phyloP scores from a whole-genome alignment of 1,140 invertebrate species.

The Leguminivora glycinivorella region DNA sequence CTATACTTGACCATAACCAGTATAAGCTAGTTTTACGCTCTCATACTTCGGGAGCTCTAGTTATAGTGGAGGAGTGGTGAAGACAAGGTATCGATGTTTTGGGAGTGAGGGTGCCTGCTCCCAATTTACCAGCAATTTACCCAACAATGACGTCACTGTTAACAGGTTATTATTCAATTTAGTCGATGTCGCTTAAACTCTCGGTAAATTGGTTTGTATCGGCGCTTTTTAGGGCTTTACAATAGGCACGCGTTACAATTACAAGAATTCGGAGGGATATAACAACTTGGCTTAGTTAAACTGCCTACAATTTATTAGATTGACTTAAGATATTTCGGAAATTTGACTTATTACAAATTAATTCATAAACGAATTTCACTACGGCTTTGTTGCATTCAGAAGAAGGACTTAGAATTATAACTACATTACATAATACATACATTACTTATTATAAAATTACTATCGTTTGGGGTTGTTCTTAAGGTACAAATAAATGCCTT shows the following conservation, averaged over 20 bases:
- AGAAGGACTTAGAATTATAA: too few relatives aligned
- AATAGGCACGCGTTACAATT: neutral
- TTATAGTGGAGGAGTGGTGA: neutral
- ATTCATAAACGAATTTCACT: too few relatives aligned
- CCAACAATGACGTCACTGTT: constrained; percentile 12
- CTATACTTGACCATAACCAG: neutral
- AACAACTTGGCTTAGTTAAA: neutral
- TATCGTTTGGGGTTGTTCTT: too few relatives aligned
- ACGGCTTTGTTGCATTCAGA: too few relatives aligned
- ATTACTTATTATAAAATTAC: too few relatives aligned
- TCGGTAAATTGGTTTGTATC: constrained; percentile 9
- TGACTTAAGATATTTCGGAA: neutral
- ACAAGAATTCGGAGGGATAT: neutral
- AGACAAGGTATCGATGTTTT: neutral
- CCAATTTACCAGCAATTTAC: constrained; percentile 8
- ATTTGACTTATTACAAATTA: too few relatives aligned
- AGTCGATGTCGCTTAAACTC: constrained; percentile 10
- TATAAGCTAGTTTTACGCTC: neutral
- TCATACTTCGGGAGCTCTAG: neutral
- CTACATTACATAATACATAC: too few relatives aligned
- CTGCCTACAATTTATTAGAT: neutral
- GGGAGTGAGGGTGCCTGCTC: neutral
- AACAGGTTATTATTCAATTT: constrained; percentile 17
- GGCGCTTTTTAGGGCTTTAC: neutral
- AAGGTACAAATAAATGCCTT: too few relatives aligned